Conservation (phyloP, 2,797 vertebrate genomes). For the Poecilia wingei region DNA sequence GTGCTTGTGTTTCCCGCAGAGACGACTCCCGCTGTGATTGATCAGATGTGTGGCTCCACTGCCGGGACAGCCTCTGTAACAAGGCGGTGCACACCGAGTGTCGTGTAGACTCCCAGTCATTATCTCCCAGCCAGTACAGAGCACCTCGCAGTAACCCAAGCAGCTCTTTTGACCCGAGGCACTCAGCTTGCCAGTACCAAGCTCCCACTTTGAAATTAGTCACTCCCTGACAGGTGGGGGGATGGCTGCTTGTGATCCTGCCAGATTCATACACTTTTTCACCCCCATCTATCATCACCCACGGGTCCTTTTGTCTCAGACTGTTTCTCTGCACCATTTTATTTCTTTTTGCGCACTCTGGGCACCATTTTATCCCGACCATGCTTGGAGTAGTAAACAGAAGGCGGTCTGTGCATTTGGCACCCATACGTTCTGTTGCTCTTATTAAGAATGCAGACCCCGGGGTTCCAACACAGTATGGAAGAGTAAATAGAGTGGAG, state of each 20-base stretch:
- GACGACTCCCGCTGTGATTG: slow-evolving; percentile 51
- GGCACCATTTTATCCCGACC: slow-evolving; percentile 31
- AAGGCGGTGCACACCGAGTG: slow-evolving; percentile 51
- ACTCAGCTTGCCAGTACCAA: slow-evolving; percentile 57
- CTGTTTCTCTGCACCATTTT: slow-evolving; percentile 41
- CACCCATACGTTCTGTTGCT: background rate
- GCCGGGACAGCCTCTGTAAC: slow-evolving; percentile 53
- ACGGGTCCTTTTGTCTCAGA: slow-evolving; percentile 57
- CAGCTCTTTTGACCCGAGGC: slow-evolving; percentile 65
- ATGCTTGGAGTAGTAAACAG: slow-evolving; percentile 22
- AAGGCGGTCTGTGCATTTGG: background rate
- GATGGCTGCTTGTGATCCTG: slow-evolving; percentile 72
- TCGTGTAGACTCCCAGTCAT: slow-evolving; percentile 67
- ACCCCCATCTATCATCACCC: slow-evolving; percentile 70
- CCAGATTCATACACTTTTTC: slow-evolving; percentile 68
- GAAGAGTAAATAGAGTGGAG: background rate
- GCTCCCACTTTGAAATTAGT: slow-evolving; percentile 72
- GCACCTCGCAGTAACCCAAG: slow-evolving; percentile 67
- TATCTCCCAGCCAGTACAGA: slow-evolving; percentile 67
- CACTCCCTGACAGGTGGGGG: slow-evolving; percentile 72
- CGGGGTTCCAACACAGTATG: background rate
- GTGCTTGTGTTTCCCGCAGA: slow-evolving; percentile 24
- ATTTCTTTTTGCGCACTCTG: slow-evolving; percentile 38
- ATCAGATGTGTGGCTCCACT: slow-evolving; percentile 54
- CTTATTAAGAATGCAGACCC: background rate